A percentile compares a stretch with the other conserved stretches of the same genome.
These are phyloP conservation scores for Gambusia holbrooki DNA, from an alignment of 2,113 vertebrate genomes.

Conservation along the genomic window DNA sequence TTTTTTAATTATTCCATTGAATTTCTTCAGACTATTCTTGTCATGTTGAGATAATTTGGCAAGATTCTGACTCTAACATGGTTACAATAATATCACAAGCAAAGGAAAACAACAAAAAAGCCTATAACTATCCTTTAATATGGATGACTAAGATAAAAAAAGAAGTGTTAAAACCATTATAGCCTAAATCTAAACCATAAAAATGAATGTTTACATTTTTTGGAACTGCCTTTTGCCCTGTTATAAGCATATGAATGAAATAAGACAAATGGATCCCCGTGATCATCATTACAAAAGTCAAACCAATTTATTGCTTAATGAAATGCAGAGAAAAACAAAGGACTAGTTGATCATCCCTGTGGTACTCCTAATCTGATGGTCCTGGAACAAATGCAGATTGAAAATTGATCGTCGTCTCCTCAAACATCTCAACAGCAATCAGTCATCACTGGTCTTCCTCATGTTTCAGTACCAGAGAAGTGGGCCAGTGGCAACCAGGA, in stretches of 20 bases:
- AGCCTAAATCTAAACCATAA: background rate
- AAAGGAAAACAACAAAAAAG: background rate
- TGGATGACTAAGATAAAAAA: background rate
- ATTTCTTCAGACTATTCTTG: background rate
- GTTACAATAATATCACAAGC: background rate
- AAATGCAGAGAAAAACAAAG: background rate
- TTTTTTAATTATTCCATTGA: background rate
- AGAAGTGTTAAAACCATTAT: background rate
- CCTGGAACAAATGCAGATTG: background rate
- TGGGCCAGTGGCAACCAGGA: conserved; percentile 56
- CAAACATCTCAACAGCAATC: background rate
- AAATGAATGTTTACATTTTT: background rate
- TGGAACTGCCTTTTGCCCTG: background rate
- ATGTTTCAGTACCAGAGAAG: conserved; percentile 67
- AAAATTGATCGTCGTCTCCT: background rate
- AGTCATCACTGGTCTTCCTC: background rate
- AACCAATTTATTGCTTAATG: background rate
- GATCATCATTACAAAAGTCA: background rate
- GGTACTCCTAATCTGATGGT: conserved; percentile 4
- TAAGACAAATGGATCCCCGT: background rate
- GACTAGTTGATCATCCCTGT: background rate
- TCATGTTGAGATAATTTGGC: background rate
- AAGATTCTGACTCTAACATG: background rate
- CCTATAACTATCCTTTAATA: background rate
- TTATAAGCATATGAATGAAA: background rate